phyloP scores from a whole-genome alignment of 1,140 invertebrate genomes.

The Eurytemora carolleeae region DNA sequence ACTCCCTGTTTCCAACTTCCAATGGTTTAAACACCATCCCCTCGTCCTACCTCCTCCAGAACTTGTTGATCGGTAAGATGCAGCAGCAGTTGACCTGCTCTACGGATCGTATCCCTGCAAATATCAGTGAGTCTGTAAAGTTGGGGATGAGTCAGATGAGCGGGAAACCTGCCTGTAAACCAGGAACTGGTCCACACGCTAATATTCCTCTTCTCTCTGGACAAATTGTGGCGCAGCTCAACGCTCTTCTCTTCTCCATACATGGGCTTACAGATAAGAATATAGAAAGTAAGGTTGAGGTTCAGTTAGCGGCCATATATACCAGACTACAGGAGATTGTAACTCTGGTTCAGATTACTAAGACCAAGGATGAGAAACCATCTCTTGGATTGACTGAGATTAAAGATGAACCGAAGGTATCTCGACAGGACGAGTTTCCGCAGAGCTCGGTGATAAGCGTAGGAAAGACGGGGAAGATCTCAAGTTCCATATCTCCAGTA shows the following conservation, averaged over 20 bases:
- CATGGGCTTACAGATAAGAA: constrained; percentile 4
- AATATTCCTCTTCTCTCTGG: constrained; percentile 9
- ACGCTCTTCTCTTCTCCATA: constrained; percentile 9
- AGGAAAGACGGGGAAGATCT: neutral
- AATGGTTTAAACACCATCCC: neutral
- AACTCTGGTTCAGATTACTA: constrained; percentile 6
- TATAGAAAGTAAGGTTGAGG: constrained; percentile 3
- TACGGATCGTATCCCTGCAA: neutral
- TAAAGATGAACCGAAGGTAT: neutral
- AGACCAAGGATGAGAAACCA: neutral
- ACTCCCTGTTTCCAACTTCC: neutral
- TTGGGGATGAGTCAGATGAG: neutral
- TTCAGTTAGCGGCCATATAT: constrained; percentile 5
- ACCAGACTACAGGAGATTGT: constrained; percentile 11
- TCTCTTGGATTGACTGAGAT: neutral
- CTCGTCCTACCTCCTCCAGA: constrained; percentile 11
- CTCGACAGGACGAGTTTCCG: neutral
- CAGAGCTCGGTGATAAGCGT: neutral
- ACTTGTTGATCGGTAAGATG: constrained; percentile 13
- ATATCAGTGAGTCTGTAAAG: neutral
- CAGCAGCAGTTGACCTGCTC: neutral
- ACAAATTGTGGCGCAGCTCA: constrained; percentile 13
- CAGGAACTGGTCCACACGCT: neutral
- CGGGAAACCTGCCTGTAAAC: neutral
- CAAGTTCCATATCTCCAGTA: too few species aligned